Evolutionary conservation across 1,140 invertebrate species (phyloP), one percentile per base, ranked within the genome.

Genomic region (Drosophila trapezifrons): DNA sequence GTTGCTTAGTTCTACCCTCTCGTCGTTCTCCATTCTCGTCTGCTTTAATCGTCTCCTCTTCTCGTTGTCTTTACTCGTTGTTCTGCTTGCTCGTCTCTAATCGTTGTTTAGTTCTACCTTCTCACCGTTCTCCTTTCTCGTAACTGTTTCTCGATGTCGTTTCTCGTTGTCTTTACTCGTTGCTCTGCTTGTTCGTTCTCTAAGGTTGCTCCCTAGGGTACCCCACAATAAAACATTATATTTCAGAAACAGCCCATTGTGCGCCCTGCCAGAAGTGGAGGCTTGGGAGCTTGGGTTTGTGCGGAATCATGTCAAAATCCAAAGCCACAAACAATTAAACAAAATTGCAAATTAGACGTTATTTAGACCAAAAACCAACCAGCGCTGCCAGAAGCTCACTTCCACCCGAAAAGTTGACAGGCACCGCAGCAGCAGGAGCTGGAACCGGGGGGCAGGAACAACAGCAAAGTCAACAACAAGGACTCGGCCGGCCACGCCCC

Each of bases 321-420:
- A 80, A 84, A 89, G 73, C 84, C 84, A 65, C 85, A 89, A 89
- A 89, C 84, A 89, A 89, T 89, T 89, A 89, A 89, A 84, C 84
- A 84, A 89, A 89, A 89, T 89, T 89, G 84, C 84, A 89, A 89
- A 89, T 89, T 89, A 89, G 79, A 79, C 79, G 76, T 86, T 82
- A 86, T 86, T 79, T 86, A 82, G 84, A 87, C 76, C 83, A 79
- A 78, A 78, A 83, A 70, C 64, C 60, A 76, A 67, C 55, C 47
- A 55, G 58, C 60, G 43, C 72, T 70, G 69, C 67, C 78, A 77
- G 45, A 47, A 69, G 60, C 43, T 45, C 43, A 66, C 74, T 81
- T 78, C 59, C 77, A 86, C 51, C 76, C 72, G 63, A 71, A 70
- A 71, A 71, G 65, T 71, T 71, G 67, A 58, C 67, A 73, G 57